Evolutionary conservation across 1,140 invertebrate genomes (phyloP), one percentile per base, ranked within the genome.

Genomic region (Lutraria rhynchaena): DNA sequence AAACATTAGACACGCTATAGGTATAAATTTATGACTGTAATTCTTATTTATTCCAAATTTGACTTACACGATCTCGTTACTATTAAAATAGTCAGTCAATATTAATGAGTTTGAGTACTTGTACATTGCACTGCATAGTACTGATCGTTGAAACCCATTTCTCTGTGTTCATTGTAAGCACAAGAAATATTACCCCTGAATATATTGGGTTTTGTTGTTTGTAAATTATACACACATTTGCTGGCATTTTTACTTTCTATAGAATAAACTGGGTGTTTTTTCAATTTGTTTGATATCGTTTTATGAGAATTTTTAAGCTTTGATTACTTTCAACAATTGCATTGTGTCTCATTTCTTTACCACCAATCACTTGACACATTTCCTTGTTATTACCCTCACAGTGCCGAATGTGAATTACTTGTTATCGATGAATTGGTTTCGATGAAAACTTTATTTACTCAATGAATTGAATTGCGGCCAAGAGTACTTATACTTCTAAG

Each of bases 391-490:
- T 7, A 29, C 22, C 44, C 19, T 13, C 31, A 22, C 22, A 19
- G 24, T 31, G 24, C 29, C n/a, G 27, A 37, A 53, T 65, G 24
- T 5, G 19, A 49, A 63, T 60, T 49, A 61, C 74, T 65, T 77
- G 58, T 77, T 77, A 77, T 77, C 75, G 49, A 67, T 51, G 61
- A 77, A 77, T 77, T 77, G 31, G 75, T 77, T 77, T 67, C 61
- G 75, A 77, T 77, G 75, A 77, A 77, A 77, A 77, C 61, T 17
- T 67, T 77, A 77, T 77, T 77, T 63, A 77, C 75, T 55, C 51
- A 67, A 67, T 58, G 61, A 63, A 77, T 77, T 77, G 58, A 63
- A 77, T 77, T 67, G 75, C 24, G 46, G 55, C 61, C 60, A 77
- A 67, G 75, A 51, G 75, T 67, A 33, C 75, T 67, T 65, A 77